A percentile compares a stretch with the other conserved stretches of the same genome.
phyloP scores from a whole-genome alignment of 2,113 vertebrate genomes.

The Coracopsis vasa region DNA sequence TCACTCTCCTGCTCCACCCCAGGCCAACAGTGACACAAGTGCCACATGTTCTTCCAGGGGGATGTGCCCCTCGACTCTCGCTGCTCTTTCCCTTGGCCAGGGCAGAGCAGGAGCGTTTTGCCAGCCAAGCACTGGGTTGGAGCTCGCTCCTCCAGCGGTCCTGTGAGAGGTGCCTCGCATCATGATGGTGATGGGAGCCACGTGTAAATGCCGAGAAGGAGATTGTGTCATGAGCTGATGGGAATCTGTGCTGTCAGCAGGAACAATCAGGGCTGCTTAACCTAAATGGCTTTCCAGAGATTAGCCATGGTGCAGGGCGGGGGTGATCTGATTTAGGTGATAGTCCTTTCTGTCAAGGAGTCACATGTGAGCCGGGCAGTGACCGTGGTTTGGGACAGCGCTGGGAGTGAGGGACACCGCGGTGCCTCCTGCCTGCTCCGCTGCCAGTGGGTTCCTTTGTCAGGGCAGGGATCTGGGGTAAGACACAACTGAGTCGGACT shows the following conservation, averaged over 20 bases:
- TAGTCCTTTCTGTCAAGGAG: slow-evolving; percentile 13
- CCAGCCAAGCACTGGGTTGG: background rate
- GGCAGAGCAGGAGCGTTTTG: background rate
- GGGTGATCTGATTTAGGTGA: background rate
- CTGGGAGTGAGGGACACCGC: background rate
- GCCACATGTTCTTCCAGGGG: fast-evolving
- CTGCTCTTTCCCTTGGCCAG: background rate
- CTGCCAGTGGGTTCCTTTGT: background rate
- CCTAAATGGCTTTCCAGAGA: slow-evolving; percentile 18
- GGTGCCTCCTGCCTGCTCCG: background rate
- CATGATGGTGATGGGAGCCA: fast-evolving
- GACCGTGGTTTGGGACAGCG: background rate
- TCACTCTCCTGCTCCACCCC: background rate
- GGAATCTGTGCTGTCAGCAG: slow-evolving; percentile 57
- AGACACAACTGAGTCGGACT: background rate
- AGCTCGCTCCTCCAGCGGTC: background rate
- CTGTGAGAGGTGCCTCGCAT: background rate
- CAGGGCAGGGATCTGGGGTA: background rate
- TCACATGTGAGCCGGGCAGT: background rate
- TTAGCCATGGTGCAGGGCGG: background rate
- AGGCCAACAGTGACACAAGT: background rate
- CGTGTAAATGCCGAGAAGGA: background rate
- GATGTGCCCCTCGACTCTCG: background rate
- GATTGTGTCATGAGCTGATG: slow-evolving; percentile 21
- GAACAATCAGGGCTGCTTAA: slow-evolving; percentile 31